phyloP scores from a whole-genome alignment of 2,797 vertebrate species.

The Syngnathus rostellatus region DNA sequence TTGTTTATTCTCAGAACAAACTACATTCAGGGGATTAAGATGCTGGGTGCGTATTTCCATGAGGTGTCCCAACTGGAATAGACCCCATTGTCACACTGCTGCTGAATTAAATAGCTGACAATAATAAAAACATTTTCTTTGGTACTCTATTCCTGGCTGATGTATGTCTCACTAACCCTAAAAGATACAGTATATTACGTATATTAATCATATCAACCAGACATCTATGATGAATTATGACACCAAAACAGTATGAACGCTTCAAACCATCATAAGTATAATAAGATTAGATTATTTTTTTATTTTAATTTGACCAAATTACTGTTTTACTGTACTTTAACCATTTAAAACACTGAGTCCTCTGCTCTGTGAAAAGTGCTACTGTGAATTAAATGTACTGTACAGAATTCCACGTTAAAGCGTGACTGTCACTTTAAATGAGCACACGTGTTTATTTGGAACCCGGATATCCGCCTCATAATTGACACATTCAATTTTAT shows the following conservation, averaged over 20 bases:
- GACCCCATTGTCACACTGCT: background rate
- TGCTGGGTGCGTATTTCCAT: conserved; percentile 88
- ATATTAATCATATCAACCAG: too few relatives aligned
- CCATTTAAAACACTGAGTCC: too few relatives aligned
- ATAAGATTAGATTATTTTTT: too few relatives aligned
- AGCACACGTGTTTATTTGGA: background rate
- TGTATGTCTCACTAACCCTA: background rate
- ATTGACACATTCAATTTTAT: background rate
- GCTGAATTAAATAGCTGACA: conserved; percentile 16
- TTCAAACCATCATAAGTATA: background rate
- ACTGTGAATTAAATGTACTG: too few relatives aligned
- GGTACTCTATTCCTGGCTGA: background rate
- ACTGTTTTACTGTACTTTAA: too few relatives aligned
- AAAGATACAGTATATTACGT: background rate
- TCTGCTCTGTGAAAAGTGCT: too few relatives aligned
- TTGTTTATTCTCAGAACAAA: conserved; percentile 68
- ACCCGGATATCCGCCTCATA: background rate
- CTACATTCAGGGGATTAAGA: conserved; percentile 88
- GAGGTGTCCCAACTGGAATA: conserved; percentile 81
- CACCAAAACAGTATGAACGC: background rate
- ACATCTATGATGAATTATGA: background rate
- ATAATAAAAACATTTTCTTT: background rate
- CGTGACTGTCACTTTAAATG: too few relatives aligned
- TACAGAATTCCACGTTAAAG: too few relatives aligned
- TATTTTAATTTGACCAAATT: too few relatives aligned